Conservation (phyloP, 2,113 vertebrate species). For the Dipodomys stephensi region DNA sequence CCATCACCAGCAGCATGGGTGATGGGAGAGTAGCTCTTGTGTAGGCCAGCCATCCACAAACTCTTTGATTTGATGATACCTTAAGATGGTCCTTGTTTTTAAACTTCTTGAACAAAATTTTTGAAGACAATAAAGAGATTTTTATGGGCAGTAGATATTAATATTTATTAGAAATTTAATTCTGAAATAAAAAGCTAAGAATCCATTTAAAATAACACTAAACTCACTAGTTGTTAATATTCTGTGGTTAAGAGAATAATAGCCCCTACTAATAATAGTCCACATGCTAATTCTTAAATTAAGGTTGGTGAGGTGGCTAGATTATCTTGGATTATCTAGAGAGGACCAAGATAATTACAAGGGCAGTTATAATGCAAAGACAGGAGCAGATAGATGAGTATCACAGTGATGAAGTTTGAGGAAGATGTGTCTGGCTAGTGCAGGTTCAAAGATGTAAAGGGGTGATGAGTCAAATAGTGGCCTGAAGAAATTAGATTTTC, state of each 20-base stretch:
- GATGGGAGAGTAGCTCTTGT: background rate
- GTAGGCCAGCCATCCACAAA: background rate
- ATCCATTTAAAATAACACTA: constrained; percentile 13
- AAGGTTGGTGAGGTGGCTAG: background rate
- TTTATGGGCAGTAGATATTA: background rate
- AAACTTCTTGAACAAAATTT: background rate
- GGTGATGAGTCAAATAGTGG: background rate
- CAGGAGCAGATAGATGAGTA: background rate
- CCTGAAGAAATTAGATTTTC: background rate
- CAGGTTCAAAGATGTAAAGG: background rate
- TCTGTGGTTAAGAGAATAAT: background rate
- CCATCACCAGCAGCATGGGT: background rate
- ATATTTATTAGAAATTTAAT: constrained; percentile 19
- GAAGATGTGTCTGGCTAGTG: background rate
- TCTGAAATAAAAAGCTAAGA: background rate
- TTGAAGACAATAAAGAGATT: background rate
- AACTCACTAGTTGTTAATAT: background rate
- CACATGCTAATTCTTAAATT: background rate
- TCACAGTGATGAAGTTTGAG: background rate
- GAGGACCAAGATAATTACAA: background rate
- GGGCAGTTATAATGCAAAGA: background rate
- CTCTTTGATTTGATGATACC: background rate
- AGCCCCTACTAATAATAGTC: background rate
- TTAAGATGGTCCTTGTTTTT: background rate
- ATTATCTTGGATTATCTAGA: background rate